These are phyloP conservation scores for Anguilla obscura DNA, from an alignment of 2,797 vertebrate species.

Conservation along the genomic window DNA sequence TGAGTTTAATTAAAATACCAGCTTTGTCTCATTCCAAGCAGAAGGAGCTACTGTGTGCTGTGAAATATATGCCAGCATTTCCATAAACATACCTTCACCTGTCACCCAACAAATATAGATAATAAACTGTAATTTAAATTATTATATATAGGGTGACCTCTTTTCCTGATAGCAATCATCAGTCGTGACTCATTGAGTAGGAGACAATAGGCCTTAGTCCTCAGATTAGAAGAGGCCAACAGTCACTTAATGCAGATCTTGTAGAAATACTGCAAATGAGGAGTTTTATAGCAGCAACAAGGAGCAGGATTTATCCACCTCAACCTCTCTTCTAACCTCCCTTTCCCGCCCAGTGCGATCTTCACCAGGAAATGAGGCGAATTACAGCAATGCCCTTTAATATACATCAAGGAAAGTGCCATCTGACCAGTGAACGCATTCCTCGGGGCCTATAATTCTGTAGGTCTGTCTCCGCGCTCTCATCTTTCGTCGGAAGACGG, in stretches of 20 bases:
- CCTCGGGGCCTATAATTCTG: neutral
- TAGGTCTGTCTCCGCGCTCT: neutral
- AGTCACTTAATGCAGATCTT: neutral
- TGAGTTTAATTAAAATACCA: neutral
- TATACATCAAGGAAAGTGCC: slow-evolving; percentile 1
- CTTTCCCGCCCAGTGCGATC: neutral
- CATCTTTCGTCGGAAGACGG: neutral
- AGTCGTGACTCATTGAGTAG: neutral
- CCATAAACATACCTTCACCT: neutral
- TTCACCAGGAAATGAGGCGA: neutral
- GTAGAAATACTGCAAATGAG: neutral
- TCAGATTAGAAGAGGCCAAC: neutral
- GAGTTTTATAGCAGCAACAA: neutral
- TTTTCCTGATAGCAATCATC: neutral
- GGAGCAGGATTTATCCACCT: neutral
- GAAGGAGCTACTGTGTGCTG: neutral
- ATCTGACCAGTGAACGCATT: slow-evolving; percentile 5
- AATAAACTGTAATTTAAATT: neutral
- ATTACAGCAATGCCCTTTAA: slow-evolving; percentile 23
- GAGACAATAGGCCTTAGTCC: neutral
- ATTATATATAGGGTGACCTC: neutral
- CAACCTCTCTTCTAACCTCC: neutral
- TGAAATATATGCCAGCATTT: neutral
- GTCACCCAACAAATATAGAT: neutral
- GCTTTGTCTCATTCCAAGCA: neutral